Base-by-base conservation (phyloP, 1,140 invertebrate species). In the Prorops nasuta region DNA sequence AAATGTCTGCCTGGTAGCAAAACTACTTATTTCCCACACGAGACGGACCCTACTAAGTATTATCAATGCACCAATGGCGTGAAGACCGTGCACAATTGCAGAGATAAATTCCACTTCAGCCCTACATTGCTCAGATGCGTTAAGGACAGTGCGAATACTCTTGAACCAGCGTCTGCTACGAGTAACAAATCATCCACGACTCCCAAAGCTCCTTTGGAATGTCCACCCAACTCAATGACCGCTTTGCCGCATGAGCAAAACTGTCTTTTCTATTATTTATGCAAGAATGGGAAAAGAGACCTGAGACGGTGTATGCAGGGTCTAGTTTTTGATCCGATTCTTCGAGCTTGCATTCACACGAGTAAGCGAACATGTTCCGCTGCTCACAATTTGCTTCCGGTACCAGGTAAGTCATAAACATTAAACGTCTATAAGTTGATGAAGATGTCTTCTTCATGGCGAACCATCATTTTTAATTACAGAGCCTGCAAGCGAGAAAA, bases 41-140 rank as follows among this genome's bases (percentile, higher is more conserved):
- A 82, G 47, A 58, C 67, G 7, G 72, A 80, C 49, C 83, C 81
- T 54, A 58, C 72, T 14, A 76, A 74, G 32, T 84, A 81, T 59
- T 83, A 79, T 63, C 68, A 74, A 43, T 84, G 83, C 57, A 67
- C 69, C 0, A 71, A 66, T 21, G 74, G 72, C 3, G 44, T 64
- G 9, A 71, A 74, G 0, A 63, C 76, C 14, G 59, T 74, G 16
- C 59, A 66, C 32, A 7, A 41, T n/a, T 83, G 83, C 55, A 72
- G 74, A 2, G 39, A 48, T 3, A 69, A 69, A 2, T 59, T 82
- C 1, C 73, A 76, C 48, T 83, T 82, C 60, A 80, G 81, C n/a
- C n/a, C n/a, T n/a, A n/a, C n/a, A n/a, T n/a, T n/a, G n/a, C n/a
- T n/a, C n/a, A n/a, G n/a, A n/a, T n/a, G n/a, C n/a, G n/a, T 58